Percentiles rank a stretch among this genome's conserved stretches.
Conservation (phyloP, 2,888 invertebrate species). For the Amiota communis region DNA sequence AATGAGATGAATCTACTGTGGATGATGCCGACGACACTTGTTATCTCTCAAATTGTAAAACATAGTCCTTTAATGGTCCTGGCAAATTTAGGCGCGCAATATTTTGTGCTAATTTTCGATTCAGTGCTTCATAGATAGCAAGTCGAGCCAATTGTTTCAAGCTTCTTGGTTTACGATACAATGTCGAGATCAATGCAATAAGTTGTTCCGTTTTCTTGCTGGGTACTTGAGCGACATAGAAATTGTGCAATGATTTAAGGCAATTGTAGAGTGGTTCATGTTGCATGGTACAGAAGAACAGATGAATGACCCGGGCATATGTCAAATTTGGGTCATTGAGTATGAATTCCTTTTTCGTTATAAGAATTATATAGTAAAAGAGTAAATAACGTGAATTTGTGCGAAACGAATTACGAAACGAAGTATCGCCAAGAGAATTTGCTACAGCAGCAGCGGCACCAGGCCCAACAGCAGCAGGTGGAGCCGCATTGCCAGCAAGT, state of each 20-base stretch:
- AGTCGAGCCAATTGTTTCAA: conserved; percentile 83
- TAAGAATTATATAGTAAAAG: conserved; percentile 81
- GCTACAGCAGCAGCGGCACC: conserved; percentile 39
- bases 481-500: conserved; percentile 42
- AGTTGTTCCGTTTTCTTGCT: conserved; percentile 78
- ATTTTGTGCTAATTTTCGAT: conserved; percentile 78
- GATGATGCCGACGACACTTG: conserved; percentile 41
- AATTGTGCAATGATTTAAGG: conserved; percentile 79
- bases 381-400: conserved; percentile 76
- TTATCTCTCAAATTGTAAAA: conserved; percentile 79
- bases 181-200: conserved; percentile 77
- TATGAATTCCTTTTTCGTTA: conserved; percentile 79
- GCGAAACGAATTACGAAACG: conserved; percentile 73
- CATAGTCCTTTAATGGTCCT: conserved; percentile 79
- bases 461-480: conserved; percentile 33
- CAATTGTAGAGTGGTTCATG: conserved; percentile 81
- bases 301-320: conserved; percentile 79
- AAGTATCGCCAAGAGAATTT: conserved; percentile 58
- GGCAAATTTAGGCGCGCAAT: conserved; percentile 81
- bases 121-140: conserved; percentile 80
- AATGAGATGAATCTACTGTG: conserved; percentile 16
- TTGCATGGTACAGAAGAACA: conserved; percentile 80
- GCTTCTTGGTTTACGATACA: conserved; percentile 80
- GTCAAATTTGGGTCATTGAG: conserved; percentile 78
- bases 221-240: conserved; percentile 78